These are phyloP conservation scores for Stictonetta naevosa DNA, from an alignment of 2,113 vertebrate genomes.

Conservation along the genomic window DNA sequence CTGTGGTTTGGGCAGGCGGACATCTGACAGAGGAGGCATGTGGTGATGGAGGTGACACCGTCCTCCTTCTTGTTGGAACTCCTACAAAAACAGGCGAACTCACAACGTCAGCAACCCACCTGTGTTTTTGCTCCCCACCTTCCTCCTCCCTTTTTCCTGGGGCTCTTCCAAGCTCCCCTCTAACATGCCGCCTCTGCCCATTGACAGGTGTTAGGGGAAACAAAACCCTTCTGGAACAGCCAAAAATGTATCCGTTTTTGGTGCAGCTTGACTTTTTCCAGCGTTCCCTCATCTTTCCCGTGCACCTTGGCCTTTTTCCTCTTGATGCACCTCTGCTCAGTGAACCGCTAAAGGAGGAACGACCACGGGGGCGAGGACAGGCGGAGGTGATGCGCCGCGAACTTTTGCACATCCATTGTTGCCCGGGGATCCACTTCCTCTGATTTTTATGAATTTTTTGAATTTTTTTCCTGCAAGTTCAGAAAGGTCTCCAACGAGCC, in stretches of 20 bases:
- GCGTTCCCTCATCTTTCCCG: neutral
- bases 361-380: accelerated
- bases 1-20: neutral
- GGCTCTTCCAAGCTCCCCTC: neutral
- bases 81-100: neutral
- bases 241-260: neutral
- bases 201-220: conserved; percentile 24
- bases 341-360: neutral
- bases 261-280: neutral
- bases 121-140: neutral
- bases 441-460: neutral
- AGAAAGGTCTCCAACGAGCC: neutral
- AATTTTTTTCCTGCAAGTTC: neutral
- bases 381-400: neutral
- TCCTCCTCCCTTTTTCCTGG: conserved; percentile 4
- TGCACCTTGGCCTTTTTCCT: neutral
- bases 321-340: neutral
- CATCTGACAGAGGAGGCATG: neutral
- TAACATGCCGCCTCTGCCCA: neutral
- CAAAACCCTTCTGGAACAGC: neutral
- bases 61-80: neutral
- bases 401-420: accelerated
- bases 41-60: neutral
- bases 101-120: neutral
- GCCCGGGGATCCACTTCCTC: conserved; percentile 7